These are phyloP conservation scores for Kradibia gibbosae DNA, from an alignment of 1,140 invertebrate species.

Conservation along the genomic window DNA sequence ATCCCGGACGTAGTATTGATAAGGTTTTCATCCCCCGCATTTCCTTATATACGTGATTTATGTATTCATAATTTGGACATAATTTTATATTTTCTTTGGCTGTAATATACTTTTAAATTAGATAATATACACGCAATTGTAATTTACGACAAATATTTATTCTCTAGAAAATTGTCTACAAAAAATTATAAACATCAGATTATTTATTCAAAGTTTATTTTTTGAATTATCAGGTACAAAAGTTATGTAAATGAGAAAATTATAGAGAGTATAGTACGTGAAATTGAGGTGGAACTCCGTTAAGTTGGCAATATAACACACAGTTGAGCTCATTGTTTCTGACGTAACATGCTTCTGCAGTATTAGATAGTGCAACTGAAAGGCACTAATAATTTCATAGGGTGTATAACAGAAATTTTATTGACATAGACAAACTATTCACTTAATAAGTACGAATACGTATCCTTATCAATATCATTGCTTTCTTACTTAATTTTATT, in stretches of 20 bases:
- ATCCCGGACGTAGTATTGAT: constrained; percentile 69
- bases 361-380: constrained; percentile 49
- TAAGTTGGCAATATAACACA: constrained; percentile 54
- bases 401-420: constrained; percentile 26
- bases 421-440: constrained; percentile 15
- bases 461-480: no score
- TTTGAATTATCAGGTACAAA: background rate
- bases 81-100: constrained; percentile 42
- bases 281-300: constrained; percentile 51
- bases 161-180: background rate
- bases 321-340: constrained; percentile 55
- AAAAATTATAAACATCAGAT: constrained; percentile 4
- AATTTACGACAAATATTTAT: background rate
- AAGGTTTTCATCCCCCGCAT: constrained; percentile 66
- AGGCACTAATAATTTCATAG: constrained; percentile 44
- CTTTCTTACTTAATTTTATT: no score
- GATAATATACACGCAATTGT: background rate
- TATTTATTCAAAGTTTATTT: constrained; percentile 40
- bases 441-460: background rate
- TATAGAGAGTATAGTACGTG: background rate
- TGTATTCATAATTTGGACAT: background rate
- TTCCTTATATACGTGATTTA: constrained; percentile 58
- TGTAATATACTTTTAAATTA: constrained; percentile 37
- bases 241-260: constrained; percentile 38
- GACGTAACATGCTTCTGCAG: constrained; percentile 28